Evolutionary conservation across 1,140 invertebrate genomes (phyloP).

Genomic region (Meteorus sp.): DNA sequence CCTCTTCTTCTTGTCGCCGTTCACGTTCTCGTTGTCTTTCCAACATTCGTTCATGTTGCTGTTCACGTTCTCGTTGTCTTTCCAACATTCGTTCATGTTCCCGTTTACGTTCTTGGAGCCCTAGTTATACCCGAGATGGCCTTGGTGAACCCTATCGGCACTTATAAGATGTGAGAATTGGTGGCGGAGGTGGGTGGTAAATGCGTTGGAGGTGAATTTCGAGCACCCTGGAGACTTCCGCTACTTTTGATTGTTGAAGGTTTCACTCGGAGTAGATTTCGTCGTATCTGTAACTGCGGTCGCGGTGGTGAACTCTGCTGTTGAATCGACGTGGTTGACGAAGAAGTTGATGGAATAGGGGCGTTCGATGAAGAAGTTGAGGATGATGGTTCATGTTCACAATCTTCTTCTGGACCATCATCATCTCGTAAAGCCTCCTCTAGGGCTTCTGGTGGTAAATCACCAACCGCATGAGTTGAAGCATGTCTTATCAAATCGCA

Average conservation of each 20-base stretch:
- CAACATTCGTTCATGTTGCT: no score
- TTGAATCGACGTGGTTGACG: slow-evolving; percentile 46
- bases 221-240: slow-evolving; percentile 32
- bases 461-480: no score
- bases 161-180: slow-evolving; percentile 51
- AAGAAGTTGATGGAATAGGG: slow-evolving; percentile 30
- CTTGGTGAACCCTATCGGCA: slow-evolving; percentile 51
- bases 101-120: slow-evolving; percentile 18
- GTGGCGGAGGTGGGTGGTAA: slow-evolving; percentile 57
- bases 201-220: slow-evolving; percentile 55
- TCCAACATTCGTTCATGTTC: no score
- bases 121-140: slow-evolving; percentile 30
- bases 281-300: slow-evolving; percentile 70
- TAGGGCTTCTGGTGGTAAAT: no score
- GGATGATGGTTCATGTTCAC: slow-evolving; percentile 38
- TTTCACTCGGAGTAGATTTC: slow-evolving; percentile 67
- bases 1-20: slow-evolving; percentile 42
- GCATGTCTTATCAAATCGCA: no score
- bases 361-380: slow-evolving; percentile 26
- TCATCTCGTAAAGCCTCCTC: no score
- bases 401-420: slow-evolving; percentile 55
- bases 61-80: no score
- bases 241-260: slow-evolving; percentile 56
- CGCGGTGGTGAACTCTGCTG: slow-evolving; percentile 55
- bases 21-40: slow-evolving; percentile 31